Evolutionary conservation across 1,140 invertebrate species (phyloP).

Genomic region (Sinella curviseta): DNA sequence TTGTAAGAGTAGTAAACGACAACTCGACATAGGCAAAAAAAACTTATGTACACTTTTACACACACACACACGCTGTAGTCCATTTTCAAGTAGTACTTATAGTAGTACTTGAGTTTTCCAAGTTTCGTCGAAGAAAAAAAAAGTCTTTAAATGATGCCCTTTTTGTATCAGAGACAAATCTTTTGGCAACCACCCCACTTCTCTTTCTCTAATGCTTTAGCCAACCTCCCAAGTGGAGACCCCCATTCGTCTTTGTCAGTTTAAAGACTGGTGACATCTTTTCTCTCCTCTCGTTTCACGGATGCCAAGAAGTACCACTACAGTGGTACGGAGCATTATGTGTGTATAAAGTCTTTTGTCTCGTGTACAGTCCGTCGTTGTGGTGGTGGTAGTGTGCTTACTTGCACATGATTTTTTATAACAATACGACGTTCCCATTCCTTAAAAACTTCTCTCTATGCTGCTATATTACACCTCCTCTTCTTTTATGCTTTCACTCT

Average conservation of each 20-base stretch:
- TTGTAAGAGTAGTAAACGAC: not conserved
- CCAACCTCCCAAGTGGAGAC: slow-evolving; percentile 5
- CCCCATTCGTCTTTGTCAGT: slow-evolving; percentile 39
- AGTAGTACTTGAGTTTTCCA: not conserved
- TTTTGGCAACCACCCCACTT: slow-evolving; percentile 23
- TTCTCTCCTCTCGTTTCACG: not conserved
- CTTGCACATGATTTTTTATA: not conserved
- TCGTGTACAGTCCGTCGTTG: not conserved
- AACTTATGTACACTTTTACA: not conserved
- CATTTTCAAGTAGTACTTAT: slow-evolving; percentile 3
- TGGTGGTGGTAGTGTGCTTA: not conserved
- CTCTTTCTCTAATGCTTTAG: slow-evolving; percentile 14
- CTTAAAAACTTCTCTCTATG: too few relatives aligned
- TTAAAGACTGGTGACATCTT: slow-evolving; percentile 39
- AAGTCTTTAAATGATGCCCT: slow-evolving; percentile 23
- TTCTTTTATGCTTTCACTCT: not conserved
- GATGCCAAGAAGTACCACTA: slow-evolving; percentile 17
- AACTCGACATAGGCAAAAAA: not conserved
- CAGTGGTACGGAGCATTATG: not conserved
- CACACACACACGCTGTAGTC: too few relatives aligned
- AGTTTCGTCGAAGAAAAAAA: not conserved
- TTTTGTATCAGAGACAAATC: slow-evolving; percentile 27
- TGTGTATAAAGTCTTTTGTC: not conserved
- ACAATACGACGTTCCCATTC: too few relatives aligned
- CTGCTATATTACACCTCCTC: not conserved